Conservation (phyloP, 2,888 invertebrate species). For the Pristionchus entomophagus region DNA sequence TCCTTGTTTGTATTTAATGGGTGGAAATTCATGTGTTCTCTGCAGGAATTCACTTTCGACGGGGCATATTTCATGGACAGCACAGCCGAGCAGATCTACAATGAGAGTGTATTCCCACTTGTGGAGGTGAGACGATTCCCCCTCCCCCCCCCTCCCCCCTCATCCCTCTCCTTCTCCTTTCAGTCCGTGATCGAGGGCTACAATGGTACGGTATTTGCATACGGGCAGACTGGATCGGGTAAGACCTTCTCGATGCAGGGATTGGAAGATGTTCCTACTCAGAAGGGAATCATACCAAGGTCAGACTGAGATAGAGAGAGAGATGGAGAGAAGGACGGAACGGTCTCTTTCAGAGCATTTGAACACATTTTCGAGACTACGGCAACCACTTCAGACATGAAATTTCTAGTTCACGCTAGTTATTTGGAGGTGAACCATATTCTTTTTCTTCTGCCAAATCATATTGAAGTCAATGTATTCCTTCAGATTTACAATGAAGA, state of each 20-base stretch:
- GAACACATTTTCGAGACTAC: slow-evolving; percentile 89
- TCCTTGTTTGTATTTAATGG: too few relatives aligned
- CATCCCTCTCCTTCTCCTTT: slow-evolving; percentile 34
- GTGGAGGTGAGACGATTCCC: slow-evolving; percentile 82
- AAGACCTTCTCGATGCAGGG: slow-evolving; percentile 94
- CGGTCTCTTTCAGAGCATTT: slow-evolving; percentile 80
- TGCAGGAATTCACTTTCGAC: slow-evolving; percentile 86
- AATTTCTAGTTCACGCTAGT: slow-evolving; percentile 85
- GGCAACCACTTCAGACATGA: slow-evolving; percentile 83
- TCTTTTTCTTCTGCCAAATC: neutral
- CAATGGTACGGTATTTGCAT: slow-evolving; percentile 93
- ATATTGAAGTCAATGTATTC: slow-evolving; percentile 12
- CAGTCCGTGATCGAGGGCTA: slow-evolving; percentile 91
- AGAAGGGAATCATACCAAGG: slow-evolving; percentile 74
- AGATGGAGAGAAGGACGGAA: slow-evolving; percentile 68
- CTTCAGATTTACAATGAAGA: slow-evolving; percentile 86
- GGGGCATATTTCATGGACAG: slow-evolving; percentile 86
- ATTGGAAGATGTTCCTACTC: slow-evolving; percentile 77
- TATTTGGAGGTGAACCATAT: slow-evolving; percentile 82
- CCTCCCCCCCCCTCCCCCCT: neutral
- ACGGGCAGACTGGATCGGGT: slow-evolving; percentile 93
- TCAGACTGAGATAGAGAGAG: neutral
- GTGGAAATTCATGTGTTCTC: slow-evolving; percentile 76
- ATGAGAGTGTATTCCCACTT: slow-evolving; percentile 88
- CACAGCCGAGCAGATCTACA: slow-evolving; percentile 89